Evolutionary conservation across 2,888 invertebrate genomes (phyloP), one percentile per base, ranked within the genome.

Genomic region (Sinohyriopsis cumingii): DNA sequence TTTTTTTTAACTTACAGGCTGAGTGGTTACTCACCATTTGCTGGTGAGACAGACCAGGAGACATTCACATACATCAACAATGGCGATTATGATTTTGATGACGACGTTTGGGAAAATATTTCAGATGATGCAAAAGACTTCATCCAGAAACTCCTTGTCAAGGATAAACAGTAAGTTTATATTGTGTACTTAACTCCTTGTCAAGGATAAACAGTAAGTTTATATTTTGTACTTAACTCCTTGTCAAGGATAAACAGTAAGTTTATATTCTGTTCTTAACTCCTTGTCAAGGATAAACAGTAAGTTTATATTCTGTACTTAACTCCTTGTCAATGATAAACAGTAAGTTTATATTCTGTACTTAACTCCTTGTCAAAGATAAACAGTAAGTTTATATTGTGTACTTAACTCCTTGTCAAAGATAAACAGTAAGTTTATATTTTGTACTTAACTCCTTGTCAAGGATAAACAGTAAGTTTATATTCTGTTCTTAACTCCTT

Each of bases 1-100:
- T 45, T 62, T 67, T 45, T 53, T 55, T 63, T 45, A 45, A 25
- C 9, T 62, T 72, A 6, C 80, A 89, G 89, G 25, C 76, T 89
- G 77, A 85, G 87, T 78, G 89, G 89, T 4, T 85, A 89, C 67
- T 89, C 89, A 19, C 89, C 89, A 64, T 89, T 89, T 77, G 85
- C 86, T 67, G 89, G 89, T n/a, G 86, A 86, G 19, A 84, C 76
- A 59, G 84, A 86, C 72, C 81, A 86, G 7, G 87, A 89, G 65
- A 89, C 88, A 15, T 84, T 86, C 73, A 76, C 76, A 7, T 82
- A 85, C 77, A 87, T 89, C 72, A 87, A 84, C 70, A 75, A 74
- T 33, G 83, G 81, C 7, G 84, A 86, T 68, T 87, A 82, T 59
- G 86, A 87, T 77, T 89, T 87, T 78, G 84, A 85, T 65, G 88